Base-by-base conservation (phyloP, 2,888 invertebrate genomes). In the Trichogramma evanescens region DNA sequence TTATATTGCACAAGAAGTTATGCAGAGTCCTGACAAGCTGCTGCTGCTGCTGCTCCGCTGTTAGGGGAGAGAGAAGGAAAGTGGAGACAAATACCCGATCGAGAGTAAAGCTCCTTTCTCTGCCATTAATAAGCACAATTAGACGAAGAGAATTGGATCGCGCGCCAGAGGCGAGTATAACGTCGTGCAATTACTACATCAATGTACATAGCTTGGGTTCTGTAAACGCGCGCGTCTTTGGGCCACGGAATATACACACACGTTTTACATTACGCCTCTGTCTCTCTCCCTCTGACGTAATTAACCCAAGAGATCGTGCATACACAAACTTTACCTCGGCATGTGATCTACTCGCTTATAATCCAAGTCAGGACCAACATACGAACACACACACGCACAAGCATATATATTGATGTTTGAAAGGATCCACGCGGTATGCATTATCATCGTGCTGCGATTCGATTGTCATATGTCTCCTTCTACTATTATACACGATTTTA, bases 91-190 rank as follows among this genome's bases (percentile, higher is more conserved):
- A 62, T 64, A 62, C 45, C 51, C 50, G 44, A 41, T 49, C 13
- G 50, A 42, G 42, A 42, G 61, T 58, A 64, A 66, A 65, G 67
- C 67, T 66, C 67, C 26, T 26, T 26, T 26, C 26, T 26, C 26
- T 26, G 26, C 66, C 65, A 66, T 68, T 70, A 70, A 70, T 69
- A 69, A 70, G 68, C 67, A 70, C 68, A 70, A 70, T 70, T 69
- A 69, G 68, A 66, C 66, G 65, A 26, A 26, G 26, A 63, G 69
- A 70, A 70, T 70, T 69, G 68, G 68, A 69, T 67, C 67, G 65
- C 26, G 64, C 62, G 63, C 63, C 66, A 68, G 65, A 26, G 64
- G 61, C 65, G 43, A 50, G 55, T 54, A 54, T 56, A 55, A 59
- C 55, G 57, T 44, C 26, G 46, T 26, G 59, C 67, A 69, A 69